These are phyloP conservation scores for Epinephelus fuscoguttatus DNA, from an alignment of 2,113 vertebrate species.

Conservation along the genomic window DNA sequence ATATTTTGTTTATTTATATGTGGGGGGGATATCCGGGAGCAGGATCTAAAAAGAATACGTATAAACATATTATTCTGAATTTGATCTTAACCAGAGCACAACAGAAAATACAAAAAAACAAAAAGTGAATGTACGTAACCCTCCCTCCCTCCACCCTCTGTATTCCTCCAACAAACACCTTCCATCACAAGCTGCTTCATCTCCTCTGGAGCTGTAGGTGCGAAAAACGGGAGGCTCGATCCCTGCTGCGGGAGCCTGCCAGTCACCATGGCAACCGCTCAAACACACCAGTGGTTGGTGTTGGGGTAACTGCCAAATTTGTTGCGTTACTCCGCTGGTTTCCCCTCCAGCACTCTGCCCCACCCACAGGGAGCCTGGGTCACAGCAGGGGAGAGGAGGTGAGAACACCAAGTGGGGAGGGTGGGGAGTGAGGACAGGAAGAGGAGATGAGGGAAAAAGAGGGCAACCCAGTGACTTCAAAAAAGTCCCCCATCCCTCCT, in stretches of 20 bases:
- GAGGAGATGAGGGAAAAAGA: slow-evolving; percentile 16
- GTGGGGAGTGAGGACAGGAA: neutral
- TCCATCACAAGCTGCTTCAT: slow-evolving; percentile 42
- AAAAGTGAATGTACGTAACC: neutral
- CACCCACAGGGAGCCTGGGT: slow-evolving; percentile 63
- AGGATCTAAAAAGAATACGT: slow-evolving; percentile 49
- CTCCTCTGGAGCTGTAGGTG: slow-evolving; percentile 49
- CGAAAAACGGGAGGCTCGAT: slow-evolving; percentile 53
- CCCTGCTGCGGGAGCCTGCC: slow-evolving; percentile 43
- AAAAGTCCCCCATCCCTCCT: slow-evolving; percentile 34
- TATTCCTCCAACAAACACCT: slow-evolving; percentile 63
- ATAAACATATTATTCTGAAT: slow-evolving; percentile 57
- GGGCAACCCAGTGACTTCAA: slow-evolving; percentile 40
- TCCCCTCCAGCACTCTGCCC: slow-evolving; percentile 61
- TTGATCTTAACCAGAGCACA: slow-evolving; percentile 53
- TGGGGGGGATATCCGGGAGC: slow-evolving; percentile 47
- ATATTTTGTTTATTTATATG: slow-evolving; percentile 60
- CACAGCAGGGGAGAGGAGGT: slow-evolving; percentile 70
- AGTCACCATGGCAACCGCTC: slow-evolving; percentile 68
- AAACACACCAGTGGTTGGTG: slow-evolving; percentile 72
- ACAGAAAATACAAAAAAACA: neutral
- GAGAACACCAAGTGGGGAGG: slow-evolving; percentile 51
- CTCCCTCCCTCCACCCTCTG: slow-evolving; percentile 1
- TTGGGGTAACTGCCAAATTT: slow-evolving; percentile 74
- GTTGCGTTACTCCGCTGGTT: slow-evolving; percentile 65